Percentiles rank a stretch among this genome's conserved stretches.
phyloP scores from a whole-genome alignment of 2,113 vertebrate species.

The Orthonyx spaldingii region DNA sequence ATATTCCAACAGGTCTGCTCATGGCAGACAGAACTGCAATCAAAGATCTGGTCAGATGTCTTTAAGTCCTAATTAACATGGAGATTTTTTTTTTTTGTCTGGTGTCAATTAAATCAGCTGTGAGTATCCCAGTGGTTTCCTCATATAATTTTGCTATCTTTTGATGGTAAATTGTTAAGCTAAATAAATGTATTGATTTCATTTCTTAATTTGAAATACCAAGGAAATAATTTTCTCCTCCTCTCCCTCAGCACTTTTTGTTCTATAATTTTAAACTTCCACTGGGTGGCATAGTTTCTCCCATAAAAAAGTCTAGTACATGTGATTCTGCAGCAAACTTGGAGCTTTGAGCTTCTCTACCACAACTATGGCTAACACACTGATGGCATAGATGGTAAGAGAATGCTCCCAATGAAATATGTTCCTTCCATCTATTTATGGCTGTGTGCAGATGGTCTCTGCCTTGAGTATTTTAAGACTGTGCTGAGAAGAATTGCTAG shows the following conservation, averaged over 20 bases:
- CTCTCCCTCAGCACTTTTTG: background rate
- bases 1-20: background rate
- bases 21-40: background rate
- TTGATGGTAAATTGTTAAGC: background rate
- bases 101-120: background rate
- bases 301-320: background rate
- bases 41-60: background rate
- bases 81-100: background rate
- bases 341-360: background rate
- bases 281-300: constrained; percentile 47
- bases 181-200: background rate
- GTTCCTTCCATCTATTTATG: background rate
- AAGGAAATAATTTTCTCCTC: background rate
- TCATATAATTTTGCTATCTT: background rate
- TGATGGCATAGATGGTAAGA: background rate
- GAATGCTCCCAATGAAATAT: background rate
- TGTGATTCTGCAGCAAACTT: background rate
- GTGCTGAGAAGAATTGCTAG: background rate
- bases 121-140: background rate
- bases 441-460: background rate
- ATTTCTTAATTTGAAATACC: background rate
- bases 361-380: background rate
- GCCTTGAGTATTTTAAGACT: background rate
- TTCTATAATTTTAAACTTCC: background rate
- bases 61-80: background rate